Base-by-base conservation (phyloP, 2,888 invertebrate species). In the Caenorhabditis sp. region DNA sequence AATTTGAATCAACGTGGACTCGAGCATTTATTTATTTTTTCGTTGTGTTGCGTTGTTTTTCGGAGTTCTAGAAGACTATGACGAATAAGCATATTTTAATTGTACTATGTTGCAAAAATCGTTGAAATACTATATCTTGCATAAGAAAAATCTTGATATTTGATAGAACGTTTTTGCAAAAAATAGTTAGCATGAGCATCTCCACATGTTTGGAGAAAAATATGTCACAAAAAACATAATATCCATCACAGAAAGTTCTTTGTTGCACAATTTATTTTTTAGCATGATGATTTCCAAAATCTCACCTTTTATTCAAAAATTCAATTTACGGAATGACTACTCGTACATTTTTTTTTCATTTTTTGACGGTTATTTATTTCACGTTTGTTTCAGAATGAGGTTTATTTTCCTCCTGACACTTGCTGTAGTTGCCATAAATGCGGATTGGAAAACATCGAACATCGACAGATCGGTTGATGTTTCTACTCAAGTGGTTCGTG, bases 401-500 rank as follows among this genome's bases (percentile, higher is more conserved):
- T 31, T 67, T 19, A 37, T 70, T 1, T 24, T 64, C 27, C 58
- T 70, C 23, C 14, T 31, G 31, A 31, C 31, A 31, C 31, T 70
- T 64, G 70, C 59, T 31, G 63, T 74, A 58, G 23, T 68, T 43
- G 53, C 66, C 50, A 67, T 62, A 58, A 54, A 62, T 26, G 75
- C 71, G 27, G 62, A 49, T 0, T 76, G 78, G 73, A 79, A 79
- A 68, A 68, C 77, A 62, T 63, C 55, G 53, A 77, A 82, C 58
- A 66, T 76, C 31, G 80, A 82, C 36, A 69, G 87, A 26, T 83
- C 69, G 31, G 70, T 87, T 24, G 87, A 87, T 67, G 64, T 87
- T 6, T 63, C 83, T 23, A 74, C 86, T 5, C 87, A 87, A 79
- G 66, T 82, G 24, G 79, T 83, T 19, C 87, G 86, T 69, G 76